These are phyloP conservation scores for Stenodera caucasica DNA, from an alignment of 2,888 invertebrate genomes.

Conservation along the genomic window DNA sequence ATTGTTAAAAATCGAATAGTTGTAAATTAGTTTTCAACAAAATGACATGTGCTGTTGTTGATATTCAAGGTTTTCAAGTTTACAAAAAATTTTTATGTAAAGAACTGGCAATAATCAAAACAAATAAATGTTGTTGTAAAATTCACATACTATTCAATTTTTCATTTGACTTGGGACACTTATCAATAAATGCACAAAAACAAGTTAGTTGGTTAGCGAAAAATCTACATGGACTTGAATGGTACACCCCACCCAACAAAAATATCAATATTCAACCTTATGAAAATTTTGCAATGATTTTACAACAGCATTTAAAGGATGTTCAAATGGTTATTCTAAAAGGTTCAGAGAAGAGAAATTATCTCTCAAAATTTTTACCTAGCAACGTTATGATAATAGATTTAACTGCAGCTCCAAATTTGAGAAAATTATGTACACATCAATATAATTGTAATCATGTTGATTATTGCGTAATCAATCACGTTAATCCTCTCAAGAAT, in stretches of 20 bases:
- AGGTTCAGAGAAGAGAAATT: not conserved
- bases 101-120: not conserved
- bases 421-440: not conserved
- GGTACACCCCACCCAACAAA: not conserved
- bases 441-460: not conserved
- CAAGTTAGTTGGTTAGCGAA: not conserved
- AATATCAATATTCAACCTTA: not conserved
- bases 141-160: not conserved
- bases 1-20: not conserved
- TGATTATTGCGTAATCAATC: not conserved
- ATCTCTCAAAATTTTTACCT: not conserved
- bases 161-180: not conserved
- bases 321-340: too few species aligned
- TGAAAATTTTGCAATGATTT: not conserved
- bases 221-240: not conserved
- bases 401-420: not conserved
- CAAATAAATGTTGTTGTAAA: not conserved
- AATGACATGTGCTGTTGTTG: constrained; percentile 10
- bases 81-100: not conserved
- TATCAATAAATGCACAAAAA: not conserved
- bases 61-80: constrained; percentile 3
- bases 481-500: not conserved
- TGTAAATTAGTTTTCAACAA: not conserved
- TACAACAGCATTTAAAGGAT: too few species aligned
- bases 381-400: not conserved